Percentiles rank a stretch among this genome's conserved stretches.
Conservation (phyloP, 2,888 invertebrate genomes). For the Polia nebulosa region DNA sequence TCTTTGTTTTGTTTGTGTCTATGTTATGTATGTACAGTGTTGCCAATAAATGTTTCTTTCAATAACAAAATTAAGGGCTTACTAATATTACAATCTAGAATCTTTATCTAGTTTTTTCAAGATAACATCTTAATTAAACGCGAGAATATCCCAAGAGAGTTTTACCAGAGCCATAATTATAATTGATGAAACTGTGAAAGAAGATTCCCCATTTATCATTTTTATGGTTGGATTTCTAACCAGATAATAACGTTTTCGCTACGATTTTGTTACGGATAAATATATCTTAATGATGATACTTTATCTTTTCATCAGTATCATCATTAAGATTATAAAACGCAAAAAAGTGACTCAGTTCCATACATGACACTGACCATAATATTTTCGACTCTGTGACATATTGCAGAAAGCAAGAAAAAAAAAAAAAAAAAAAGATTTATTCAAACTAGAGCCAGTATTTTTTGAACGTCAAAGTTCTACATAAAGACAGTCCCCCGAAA, state of each 20-base stretch:
- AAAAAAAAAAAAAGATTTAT: no score
- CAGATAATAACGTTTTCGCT: background rate
- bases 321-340: no score
- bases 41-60: no score
- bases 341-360: background rate
- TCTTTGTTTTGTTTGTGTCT: no score
- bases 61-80: background rate
- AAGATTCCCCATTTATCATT: constrained; percentile 12
- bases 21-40: no score
- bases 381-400: background rate
- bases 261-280: constrained; percentile 6
- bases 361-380: background rate
- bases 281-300: no score
- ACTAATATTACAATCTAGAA: background rate
- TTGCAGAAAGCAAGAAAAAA: background rate
- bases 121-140: background rate
- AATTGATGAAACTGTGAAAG: constrained; percentile 15
- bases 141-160: background rate
- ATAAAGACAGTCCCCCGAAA: no score
- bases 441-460: no score
- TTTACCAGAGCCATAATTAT: constrained; percentile 6
- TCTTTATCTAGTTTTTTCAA: no score
- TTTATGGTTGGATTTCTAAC: background rate
- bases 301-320: background rate
- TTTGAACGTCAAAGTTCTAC: no score